Percentiles rank a stretch among this genome's conserved stretches.
These are phyloP conservation scores for Heliocidaris erythrogramma DNA, from an alignment of 35 echinoderm and acorn worm species.

Conservation along the genomic window DNA sequence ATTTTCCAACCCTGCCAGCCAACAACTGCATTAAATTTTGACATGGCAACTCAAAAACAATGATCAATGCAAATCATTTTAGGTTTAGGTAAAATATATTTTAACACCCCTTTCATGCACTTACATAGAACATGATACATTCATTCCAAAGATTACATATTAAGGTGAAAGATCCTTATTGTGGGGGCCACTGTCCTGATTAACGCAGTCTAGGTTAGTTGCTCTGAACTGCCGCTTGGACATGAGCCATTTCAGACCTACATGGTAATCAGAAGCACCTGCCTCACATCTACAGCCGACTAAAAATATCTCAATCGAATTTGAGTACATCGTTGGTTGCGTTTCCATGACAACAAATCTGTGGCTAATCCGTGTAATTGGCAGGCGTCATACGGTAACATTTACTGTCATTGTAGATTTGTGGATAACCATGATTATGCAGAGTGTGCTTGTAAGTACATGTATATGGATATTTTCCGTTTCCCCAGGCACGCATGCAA, in stretches of 20 bases:
- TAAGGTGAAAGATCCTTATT: too few relatives aligned
- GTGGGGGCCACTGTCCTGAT: too few relatives aligned
- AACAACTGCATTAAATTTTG: too few relatives aligned
- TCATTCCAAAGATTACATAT: too few relatives aligned
- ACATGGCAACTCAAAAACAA: too few relatives aligned
- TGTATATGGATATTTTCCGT: not conserved
- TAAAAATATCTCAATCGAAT: slow-evolving; percentile 16
- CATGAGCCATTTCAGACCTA: not conserved
- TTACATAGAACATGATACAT: too few relatives aligned
- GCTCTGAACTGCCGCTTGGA: too few relatives aligned
- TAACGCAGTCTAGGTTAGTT: too few relatives aligned
- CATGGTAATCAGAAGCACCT: slow-evolving; percentile 16
- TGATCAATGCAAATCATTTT: too few relatives aligned
- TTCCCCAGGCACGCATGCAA: not conserved
- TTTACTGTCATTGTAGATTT: slow-evolving; percentile 13
- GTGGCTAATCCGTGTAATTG: slow-evolving; percentile 35
- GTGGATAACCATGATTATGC: not conserved
- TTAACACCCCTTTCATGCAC: too few relatives aligned
- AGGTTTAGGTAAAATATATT: too few relatives aligned
- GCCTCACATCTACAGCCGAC: not conserved
- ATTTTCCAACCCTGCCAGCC: too few relatives aligned
- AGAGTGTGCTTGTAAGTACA: not conserved
- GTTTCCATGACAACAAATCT: slow-evolving; percentile 15
- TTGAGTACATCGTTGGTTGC: slow-evolving; percentile 29
- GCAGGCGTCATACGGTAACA: slow-evolving; percentile 20